Evolutionary conservation across 2,888 invertebrate species (phyloP).

Genomic region (Chirona hameri): DNA sequence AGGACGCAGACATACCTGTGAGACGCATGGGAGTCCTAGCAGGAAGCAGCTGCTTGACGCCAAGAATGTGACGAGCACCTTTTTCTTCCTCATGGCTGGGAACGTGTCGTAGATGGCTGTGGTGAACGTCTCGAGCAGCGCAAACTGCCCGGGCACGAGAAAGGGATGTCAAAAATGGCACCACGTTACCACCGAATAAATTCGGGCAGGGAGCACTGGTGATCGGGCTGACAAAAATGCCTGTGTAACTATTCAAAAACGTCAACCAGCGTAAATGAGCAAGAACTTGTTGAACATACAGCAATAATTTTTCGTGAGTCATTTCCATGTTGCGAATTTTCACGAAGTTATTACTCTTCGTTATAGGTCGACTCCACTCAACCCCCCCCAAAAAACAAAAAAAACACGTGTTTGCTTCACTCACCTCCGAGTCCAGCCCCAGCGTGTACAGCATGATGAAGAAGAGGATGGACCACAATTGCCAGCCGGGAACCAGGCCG

Average conservation of each 20-base stretch:
- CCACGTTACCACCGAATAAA: too few species aligned
- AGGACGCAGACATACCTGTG: conserved; percentile 31
- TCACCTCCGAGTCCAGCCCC: conserved; percentile 41
- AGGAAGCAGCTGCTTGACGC: conserved; percentile 42
- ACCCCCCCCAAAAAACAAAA: too few species aligned
- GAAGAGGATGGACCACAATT: conserved; percentile 43
- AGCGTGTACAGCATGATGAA: conserved; percentile 43
- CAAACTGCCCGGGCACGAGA: conserved; percentile 54
- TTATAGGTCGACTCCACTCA: background rate
- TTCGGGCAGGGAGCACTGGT: too few species aligned
- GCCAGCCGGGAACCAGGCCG: conserved; percentile 42
- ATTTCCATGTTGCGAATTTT: too few species aligned
- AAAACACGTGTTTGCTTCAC: too few species aligned
- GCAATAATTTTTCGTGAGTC: too few species aligned
- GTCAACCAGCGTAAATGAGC: too few species aligned
- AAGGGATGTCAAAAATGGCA: too few species aligned
- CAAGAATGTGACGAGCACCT: conserved; percentile 41
- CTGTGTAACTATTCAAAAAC: too few species aligned
- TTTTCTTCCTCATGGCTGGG: conserved; percentile 45
- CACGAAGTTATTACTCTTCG: too few species aligned
- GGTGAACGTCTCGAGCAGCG: conserved; percentile 66
- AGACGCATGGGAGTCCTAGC: conserved; percentile 38
- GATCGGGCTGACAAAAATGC: too few species aligned
- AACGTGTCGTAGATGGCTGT: conserved; percentile 61
- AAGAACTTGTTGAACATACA: too few species aligned